Base-by-base conservation (phyloP, 2,113 vertebrate species). In the Poecilia latipinna region DNA sequence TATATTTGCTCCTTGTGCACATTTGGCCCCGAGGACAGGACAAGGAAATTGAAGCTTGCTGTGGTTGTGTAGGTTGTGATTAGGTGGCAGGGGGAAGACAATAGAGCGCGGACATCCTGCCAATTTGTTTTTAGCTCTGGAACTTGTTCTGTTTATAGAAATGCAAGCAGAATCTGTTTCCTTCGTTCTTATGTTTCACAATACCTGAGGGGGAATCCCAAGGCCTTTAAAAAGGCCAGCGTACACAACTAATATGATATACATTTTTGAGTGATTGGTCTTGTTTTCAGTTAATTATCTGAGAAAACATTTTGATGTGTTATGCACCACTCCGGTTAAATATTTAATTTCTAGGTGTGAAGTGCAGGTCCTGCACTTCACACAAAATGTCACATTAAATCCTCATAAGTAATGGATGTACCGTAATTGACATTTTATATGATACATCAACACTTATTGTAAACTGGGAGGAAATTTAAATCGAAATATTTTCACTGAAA, bases 31-130 rank as follows among this genome's bases (percentile, higher is more conserved):
- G 44, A 77, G 75, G 85, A 84, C 76, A 72, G 51, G 65, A 69
- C 77, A 31, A 79, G 87, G 90, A 88, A 91, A 91, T 83, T 62
- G 69, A 85, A 84, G 83, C 63, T 76, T 26, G 32, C 72, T 61
- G 82, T 79, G 69, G 68, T 26, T 82, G 70, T 84, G 80, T 69
- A 73, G 12, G 68, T 69, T 73, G 75, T 75, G 76, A 89, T 85
- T 75, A 83, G 68, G 77, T 88, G 77, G 75, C 70, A 68, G 71
- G 75, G 71, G 32, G 63, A 82, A 76, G 68, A 93, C 90, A 91
- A 92, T 86, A 73, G 80, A 82, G 71, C 68, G 70, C 82, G 78
- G 91, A 93, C 60, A 73, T 93, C 91, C 93, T 88, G 83, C 12
- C 79, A 42, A 69, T 77, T 82, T 89, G 68, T 77, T 92, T 91